Evolutionary conservation across 2,113 vertebrate genomes (phyloP).

Genomic region (Paralichthys olivaceus): DNA sequence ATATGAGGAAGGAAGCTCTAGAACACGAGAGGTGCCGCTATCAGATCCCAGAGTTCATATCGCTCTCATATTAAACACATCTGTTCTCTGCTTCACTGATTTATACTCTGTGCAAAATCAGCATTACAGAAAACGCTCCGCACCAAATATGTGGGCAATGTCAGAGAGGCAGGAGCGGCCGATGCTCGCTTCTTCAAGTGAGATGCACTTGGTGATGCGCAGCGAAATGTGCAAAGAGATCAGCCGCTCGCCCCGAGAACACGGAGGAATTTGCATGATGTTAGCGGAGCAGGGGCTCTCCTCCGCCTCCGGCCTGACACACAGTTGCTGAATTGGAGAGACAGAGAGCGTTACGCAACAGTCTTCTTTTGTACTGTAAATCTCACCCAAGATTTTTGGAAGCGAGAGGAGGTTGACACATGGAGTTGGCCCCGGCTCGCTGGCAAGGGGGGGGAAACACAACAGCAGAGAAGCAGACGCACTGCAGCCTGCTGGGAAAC

Average conservation of each 20-base stretch:
- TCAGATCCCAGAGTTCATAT: not conserved
- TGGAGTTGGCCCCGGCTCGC: conserved; percentile 43
- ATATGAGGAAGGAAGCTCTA: not conserved
- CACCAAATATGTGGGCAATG: not conserved
- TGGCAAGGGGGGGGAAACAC: conserved; percentile 39
- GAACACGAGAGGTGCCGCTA: not conserved
- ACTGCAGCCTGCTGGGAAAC: conserved; percentile 68
- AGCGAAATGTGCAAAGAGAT: conserved; percentile 21
- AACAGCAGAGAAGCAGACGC: conserved; percentile 59
- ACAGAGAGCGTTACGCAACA: conserved; percentile 65
- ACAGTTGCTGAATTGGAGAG: conserved; percentile 36
- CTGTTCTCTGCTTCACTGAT: conserved; percentile 5
- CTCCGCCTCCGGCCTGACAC: conserved; percentile 39
- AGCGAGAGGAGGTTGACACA: conserved; percentile 60
- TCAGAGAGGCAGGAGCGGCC: conserved; percentile 6
- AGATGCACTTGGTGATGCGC: not conserved
- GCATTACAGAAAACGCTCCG: conserved; percentile 2
- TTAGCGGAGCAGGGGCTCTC: conserved; percentile 23
- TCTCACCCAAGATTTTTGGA: conserved; percentile 60
- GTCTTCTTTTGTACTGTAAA: conserved; percentile 67
- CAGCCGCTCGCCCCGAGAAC: conserved; percentile 14
- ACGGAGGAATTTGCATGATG: conserved; percentile 17
- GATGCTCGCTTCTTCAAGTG: not conserved
- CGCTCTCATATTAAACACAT: not conserved
- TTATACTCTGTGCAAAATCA: not conserved